Evolutionary conservation across 2,113 vertebrate genomes (phyloP), one percentile per base, ranked within the genome.

Genomic region (Otolemur garnettii): DNA sequence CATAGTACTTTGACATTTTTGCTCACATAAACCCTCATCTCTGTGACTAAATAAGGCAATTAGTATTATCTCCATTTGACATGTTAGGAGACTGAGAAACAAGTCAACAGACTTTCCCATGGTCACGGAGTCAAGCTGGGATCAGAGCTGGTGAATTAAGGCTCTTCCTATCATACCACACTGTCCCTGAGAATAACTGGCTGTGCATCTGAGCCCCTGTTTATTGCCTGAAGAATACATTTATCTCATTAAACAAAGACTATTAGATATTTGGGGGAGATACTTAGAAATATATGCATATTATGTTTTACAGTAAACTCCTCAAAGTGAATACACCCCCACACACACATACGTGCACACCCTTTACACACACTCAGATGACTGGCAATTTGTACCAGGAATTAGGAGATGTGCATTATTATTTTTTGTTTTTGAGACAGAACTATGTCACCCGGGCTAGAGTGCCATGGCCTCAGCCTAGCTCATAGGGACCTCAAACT

Each of bases 171-270:
- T 75, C 28, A 59, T 7, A 13, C 33, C 45, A n/a, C 10, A 64
- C 10, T 71, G 33, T 81, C 18, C 22, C 53, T 9, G 10, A 88
- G 42, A 91, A 77, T 35, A 80, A 77, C 77, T 77, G 35, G 71
- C 59, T 87, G 12, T 74, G 55, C 14, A 62, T 72, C 60, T 60
- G 68, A 89, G 30, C 42, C 82, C 18, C 38, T n/a, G 8, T 66
- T 79, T 77, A 79, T 89, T 68, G 95, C 71, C 33, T 15, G 8
- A 84, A 66, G 59, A 93, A 72, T 62, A 90, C 4, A 66, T 77
- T 68, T 75, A 95, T 84, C n/a, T 60, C 90, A 88, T 86, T 91
- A 93, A 94, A 88, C 68, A 35, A 77, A 78, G 50, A 59, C 42
- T 64, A 74, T 38, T 75, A 91, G 72, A 85, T 90, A 69, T 33